Base-by-base conservation (phyloP, 1,140 invertebrate species). In the Drosophila tropicalis region DNA sequence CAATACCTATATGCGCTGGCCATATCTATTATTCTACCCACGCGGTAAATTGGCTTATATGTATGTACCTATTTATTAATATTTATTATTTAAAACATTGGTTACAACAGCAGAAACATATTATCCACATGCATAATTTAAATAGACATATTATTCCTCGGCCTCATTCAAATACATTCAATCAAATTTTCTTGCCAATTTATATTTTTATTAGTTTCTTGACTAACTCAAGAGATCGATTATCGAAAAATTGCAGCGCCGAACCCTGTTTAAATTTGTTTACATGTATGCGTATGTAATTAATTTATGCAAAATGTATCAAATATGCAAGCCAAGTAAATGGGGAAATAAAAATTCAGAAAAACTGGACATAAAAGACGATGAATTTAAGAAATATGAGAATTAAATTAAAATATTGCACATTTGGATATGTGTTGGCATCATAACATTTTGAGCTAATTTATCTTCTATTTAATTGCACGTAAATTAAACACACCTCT, bases 221-320 rank as follows among this genome's bases (percentile, higher is more conserved):
- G 25, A 29, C 5, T 1, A 36, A 36, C 10, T 19, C 41, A 47
- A 47, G 2, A 19, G 44, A 12, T 47, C 19, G 17, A 47, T 47
- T 47, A 10, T 19, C 17, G 9, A 34, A 5, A 44, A 7, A 44
- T 19, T 9, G 10, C 19, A 22, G 19, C 10, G 17, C 44, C 17
- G 17, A 17, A 51, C 44, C 44, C 44, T 39, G 36, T 39, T n/a
- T n/a, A 39, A 13, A 12, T 39, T 39, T 51, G 17, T 22, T 51
- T 2, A 10, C 12, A 51, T 12, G 9, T 51, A 19, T 22, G 44
- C 3, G 17, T 12, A 10, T 22, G 15, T 3, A 54, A 55, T 66
- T 71, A 61, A 71, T 71, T 66, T 22, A 70, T 65, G 44, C 32
- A 61, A 65, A 70, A 57, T 58, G 39, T 40, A 39, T 62, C 1